Percentiles rank a stretch among this genome's conserved stretches.
These are phyloP conservation scores for Rhinella marina DNA, from an alignment of 2,797 vertebrate genomes.

Conservation along the genomic window DNA sequence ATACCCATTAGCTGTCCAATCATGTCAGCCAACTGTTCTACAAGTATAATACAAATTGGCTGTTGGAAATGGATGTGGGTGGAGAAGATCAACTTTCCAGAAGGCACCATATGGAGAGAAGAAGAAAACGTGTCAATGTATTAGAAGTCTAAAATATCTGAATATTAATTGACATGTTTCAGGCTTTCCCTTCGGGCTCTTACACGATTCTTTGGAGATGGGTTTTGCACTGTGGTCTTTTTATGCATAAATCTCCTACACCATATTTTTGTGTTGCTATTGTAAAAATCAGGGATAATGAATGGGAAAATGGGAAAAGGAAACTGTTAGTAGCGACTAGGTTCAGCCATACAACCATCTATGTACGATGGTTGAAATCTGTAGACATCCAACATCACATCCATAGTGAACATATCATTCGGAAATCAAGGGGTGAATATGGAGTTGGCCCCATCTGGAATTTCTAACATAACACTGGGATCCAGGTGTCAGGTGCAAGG, in stretches of 20 bases:
- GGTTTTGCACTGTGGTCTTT: not conserved
- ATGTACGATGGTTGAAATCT: not conserved
- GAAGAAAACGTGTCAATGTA: conserved; percentile 10
- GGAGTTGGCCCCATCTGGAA: not conserved
- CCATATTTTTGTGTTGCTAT: not conserved
- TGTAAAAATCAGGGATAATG: not conserved
- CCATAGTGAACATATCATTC: not conserved
- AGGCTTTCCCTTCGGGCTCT: not conserved
- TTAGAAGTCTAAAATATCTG: conserved; percentile 5
- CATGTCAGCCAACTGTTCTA: not conserved
- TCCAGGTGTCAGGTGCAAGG: not conserved
- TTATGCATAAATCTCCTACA: not conserved
- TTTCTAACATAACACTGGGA: not conserved
- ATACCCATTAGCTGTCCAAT: not conserved
- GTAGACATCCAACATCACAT: not conserved
- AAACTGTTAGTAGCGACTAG: not conserved
- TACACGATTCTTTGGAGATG: not conserved
- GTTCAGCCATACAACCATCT: not conserved
- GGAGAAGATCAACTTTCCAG: conserved; percentile 22
- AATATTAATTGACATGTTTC: conserved; percentile 23
- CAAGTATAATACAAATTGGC: conserved; percentile 2
- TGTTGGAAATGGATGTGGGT: conserved; percentile 1
- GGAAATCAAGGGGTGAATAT: not conserved
- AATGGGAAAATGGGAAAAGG: not conserved
- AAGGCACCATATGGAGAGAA: conserved; percentile 21